Percentiles rank a stretch among this genome's conserved stretches.
Conservation (phyloP, 2,797 vertebrate species). For the Spondyliosoma cantharus region DNA sequence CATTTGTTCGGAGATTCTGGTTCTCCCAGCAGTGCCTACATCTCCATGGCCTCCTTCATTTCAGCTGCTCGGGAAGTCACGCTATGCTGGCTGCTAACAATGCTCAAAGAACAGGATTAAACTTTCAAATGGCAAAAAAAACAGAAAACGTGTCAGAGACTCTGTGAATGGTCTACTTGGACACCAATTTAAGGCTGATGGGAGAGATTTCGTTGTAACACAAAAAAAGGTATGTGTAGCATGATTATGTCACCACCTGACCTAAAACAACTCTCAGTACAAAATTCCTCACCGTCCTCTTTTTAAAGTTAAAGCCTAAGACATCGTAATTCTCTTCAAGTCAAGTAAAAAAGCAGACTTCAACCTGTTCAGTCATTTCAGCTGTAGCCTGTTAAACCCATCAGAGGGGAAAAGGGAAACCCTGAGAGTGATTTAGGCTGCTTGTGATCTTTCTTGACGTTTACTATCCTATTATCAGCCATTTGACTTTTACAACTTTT, state of each 20-base stretch:
- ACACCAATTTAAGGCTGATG: conserved; percentile 34
- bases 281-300: conserved; percentile 33
- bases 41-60: conserved; percentile 45
- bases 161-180: conserved; percentile 49
- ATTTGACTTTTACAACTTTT: conserved; percentile 53
- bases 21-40: conserved; percentile 37
- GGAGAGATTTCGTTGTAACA: conserved; percentile 13
- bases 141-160: conserved; percentile 53
- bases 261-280: conserved; percentile 22
- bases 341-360: conserved; percentile 61
- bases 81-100: conserved; percentile 62
- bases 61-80: conserved; percentile 62
- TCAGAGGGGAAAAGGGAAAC: conserved; percentile 55
- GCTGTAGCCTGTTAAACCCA: conserved; percentile 63
- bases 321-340: conserved; percentile 27
- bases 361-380: conserved; percentile 59
- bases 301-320: conserved; percentile 42
- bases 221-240: conserved; percentile 20
- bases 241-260: conserved; percentile 32
- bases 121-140: conserved; percentile 56
- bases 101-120: conserved; percentile 68
- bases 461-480: conserved; percentile 55
- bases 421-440: conserved; percentile 39
- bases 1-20: conserved; percentile 13
- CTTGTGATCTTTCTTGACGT: conserved; percentile 50